Conservation (phyloP, 2,888 invertebrate genomes). For the Norana najaformis region DNA sequence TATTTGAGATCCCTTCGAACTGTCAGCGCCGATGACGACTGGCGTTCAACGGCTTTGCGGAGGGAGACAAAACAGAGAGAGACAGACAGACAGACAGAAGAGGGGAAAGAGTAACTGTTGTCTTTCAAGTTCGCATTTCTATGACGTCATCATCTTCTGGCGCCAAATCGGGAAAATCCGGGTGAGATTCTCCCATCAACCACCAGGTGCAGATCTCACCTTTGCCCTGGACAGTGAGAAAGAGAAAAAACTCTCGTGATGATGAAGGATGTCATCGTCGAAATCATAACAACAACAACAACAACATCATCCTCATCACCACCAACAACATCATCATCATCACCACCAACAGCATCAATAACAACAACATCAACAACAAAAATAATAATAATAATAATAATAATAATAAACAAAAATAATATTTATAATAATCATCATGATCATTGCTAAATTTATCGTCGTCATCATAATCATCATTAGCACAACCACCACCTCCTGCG, state of each 20-base stretch:
- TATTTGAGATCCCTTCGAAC: not conserved
- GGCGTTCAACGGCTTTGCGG: not conserved
- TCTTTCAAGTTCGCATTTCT: not conserved
- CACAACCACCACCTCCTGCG: too few species aligned
- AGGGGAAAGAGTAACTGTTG: not conserved
- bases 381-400: too few species aligned
- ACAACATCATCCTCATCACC: not conserved
- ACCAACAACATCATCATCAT: not conserved
- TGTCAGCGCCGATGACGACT: not conserved
- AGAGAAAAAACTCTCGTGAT: not conserved
- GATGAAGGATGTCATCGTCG: not conserved
- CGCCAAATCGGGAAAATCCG: constrained; percentile 44
- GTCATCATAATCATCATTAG: not conserved
- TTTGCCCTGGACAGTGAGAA: constrained; percentile 48
- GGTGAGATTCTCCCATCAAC: constrained; percentile 47
- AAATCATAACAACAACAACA: too few species aligned
- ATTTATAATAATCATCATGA: not conserved
- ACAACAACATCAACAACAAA: not conserved
- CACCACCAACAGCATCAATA: not conserved
- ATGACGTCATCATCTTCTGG: constrained; percentile 14
- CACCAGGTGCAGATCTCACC: constrained; percentile 49
- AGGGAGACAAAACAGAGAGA: not conserved
- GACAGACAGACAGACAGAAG: not conserved
- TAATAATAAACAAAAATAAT: too few species aligned
- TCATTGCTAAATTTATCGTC: not conserved